Base-by-base conservation (phyloP, 2,888 invertebrate genomes). In the Bibio marci region DNA sequence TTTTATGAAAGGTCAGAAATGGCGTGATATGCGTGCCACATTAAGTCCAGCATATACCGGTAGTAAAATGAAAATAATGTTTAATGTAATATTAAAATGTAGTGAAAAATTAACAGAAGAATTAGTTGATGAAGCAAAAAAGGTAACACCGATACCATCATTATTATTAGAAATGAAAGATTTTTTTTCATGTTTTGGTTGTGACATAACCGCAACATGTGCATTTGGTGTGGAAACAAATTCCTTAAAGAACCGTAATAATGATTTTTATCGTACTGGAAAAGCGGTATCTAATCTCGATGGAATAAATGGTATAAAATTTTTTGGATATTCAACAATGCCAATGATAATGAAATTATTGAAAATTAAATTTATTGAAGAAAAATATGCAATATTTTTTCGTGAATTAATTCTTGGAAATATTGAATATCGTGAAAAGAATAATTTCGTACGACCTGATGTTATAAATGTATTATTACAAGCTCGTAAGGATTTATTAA, bases 381-480 rank as follows among this genome's bases (percentile, higher is more conserved):
- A 22, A 22, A 22, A 8, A 8, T 4, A 22, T 22, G 4, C 22
- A 10, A 19, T 18, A 6, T 34, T 18, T 19, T 34, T 34, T 19
- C 18, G n/a, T 12, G 11, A 18, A 19, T 10, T 34, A 25, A 28
- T 34, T 2, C 40, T 53, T 14, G 52, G 50, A 3, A 57, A 65
- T 2, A 66, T 68, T 55, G 50, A 52, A 26, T 49, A 59, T 3
- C 54, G 66, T 2, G 55, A 61, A 31, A 45, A 52, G n/a, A 43
- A 56, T 4, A 54, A 58, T 6, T 59, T 65, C 13, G 48, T 62
- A 10, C 54, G 69, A 15, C 62, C 63, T 2, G 67, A 68, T 43
- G 68, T 72, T 66, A 66, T 72, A 17, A 64, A 72, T 38, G 46
- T 71, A 8, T 53, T 72, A 1, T 60, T 71, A 60, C 66, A 71